Evolutionary conservation across 2,113 vertebrate genomes (phyloP).

Genomic region (Eidolon helvum): DNA sequence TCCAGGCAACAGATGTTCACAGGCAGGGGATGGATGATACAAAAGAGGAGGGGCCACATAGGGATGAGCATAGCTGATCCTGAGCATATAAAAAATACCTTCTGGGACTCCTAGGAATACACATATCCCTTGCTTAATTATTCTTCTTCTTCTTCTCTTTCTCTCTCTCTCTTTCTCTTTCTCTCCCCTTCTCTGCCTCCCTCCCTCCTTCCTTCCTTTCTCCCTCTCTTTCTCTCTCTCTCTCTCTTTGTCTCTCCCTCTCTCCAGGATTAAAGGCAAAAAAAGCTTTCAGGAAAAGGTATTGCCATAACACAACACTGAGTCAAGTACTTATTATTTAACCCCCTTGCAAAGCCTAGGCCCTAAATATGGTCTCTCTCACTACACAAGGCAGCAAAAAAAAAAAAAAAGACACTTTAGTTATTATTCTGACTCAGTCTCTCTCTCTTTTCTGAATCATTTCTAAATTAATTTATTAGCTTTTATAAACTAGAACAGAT

Average conservation of each 20-base stretch:
- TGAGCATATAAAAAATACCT: not conserved
- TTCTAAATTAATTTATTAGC: conserved; percentile 70
- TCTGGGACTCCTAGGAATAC: not conserved
- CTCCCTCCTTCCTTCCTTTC: not conserved
- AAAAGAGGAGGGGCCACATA: not conserved
- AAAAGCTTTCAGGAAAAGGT: not conserved
- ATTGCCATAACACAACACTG: not conserved
- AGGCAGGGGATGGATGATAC: not conserved
- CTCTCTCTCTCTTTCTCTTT: not conserved
- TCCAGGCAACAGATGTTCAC: not conserved
- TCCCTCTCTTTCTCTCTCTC: not conserved
- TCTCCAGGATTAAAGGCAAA: not conserved
- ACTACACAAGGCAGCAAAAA: not conserved
- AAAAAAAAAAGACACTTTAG: not conserved
- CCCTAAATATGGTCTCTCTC: not conserved
- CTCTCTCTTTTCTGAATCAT: conserved; percentile 43
- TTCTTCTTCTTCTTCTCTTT: not conserved
- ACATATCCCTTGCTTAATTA: not conserved
- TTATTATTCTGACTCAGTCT: conserved; percentile 14
- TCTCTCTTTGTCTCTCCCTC: not conserved
- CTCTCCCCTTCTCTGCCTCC: not conserved
- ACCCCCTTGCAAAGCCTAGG: not conserved
- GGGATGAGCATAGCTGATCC: not conserved
- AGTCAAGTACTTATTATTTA: not conserved
- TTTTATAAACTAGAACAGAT: conserved; percentile 57